Conservation (phyloP, 2,888 invertebrate genomes). For the Scaptodrosophila latifasciaeformis region DNA sequence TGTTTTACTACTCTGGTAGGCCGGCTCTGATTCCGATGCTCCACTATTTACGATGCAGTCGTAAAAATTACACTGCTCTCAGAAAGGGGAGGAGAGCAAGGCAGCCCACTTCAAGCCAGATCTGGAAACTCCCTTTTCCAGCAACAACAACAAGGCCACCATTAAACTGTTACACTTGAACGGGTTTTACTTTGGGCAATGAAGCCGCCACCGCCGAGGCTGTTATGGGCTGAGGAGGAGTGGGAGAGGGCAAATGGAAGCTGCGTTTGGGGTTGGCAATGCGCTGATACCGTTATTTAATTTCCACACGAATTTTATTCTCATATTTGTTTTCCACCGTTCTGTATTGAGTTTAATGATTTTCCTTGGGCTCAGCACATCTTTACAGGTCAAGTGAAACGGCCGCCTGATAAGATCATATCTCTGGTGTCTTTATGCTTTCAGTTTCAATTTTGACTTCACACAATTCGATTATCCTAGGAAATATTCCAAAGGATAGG, state of each 20-base stretch:
- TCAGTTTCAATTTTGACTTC: no score
- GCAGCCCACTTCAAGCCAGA: constrained; percentile 15
- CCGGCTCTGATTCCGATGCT: no score
- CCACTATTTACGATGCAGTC: constrained; percentile 52
- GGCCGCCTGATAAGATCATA: no score
- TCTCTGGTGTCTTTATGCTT: no score
- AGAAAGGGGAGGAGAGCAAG: no score
- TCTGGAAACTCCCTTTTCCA: neutral
- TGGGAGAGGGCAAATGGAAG: no score
- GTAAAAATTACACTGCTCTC: constrained; percentile 46
- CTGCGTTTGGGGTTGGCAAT: constrained; percentile 2
- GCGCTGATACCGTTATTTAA: constrained; percentile 39
- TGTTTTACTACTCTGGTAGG: constrained; percentile 31
- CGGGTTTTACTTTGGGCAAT: constrained; percentile 62
- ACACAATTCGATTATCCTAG: no score
- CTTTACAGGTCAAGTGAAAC: no score
- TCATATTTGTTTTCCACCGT: constrained; percentile 41
- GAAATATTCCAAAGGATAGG: no score
- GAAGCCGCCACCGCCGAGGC: neutral
- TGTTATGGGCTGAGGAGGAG: constrained; percentile 19
- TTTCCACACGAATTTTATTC: constrained; percentile 53
- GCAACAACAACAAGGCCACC: constrained; percentile 54
- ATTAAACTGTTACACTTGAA: constrained; percentile 72
- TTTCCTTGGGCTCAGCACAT: constrained; percentile 3
- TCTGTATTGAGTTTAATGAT: constrained; percentile 12